Base-by-base conservation (phyloP, 2,888 invertebrate species). In the Muschampia plurimacula region DNA sequence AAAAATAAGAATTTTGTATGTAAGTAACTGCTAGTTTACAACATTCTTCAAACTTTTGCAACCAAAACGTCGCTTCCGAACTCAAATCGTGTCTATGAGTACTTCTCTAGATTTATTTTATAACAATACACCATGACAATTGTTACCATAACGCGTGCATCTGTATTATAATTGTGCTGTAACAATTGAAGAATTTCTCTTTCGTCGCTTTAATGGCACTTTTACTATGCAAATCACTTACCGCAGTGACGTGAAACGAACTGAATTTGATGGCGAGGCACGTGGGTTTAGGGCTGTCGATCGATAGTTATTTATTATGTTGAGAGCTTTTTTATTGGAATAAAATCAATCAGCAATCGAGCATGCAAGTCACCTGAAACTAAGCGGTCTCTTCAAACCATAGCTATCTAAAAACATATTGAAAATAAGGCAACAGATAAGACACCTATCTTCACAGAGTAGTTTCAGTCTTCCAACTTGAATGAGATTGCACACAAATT, bases 181-280 rank as follows among this genome's bases (percentile, higher is more conserved):
- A 71, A 70, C 71, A 72, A 72, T 67, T 66, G 67, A 67, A 75
- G 72, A 76, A 75, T 79, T 80, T 81, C 81, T 76, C 78, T 77
- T 77, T 78, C 77, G 77, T 64, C 69, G 67, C 76, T 55, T 68
- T 78, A 76, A 80, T 77, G 72, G 69, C 76, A 78, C 82, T 80
- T 80, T 83, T 79, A 81, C 80, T 80, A 81, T 80, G 81, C 81
- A 81, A 81, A 83, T 82, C 77, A 76, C 75, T 76, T 74, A 74
- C 73, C 74, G 76, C 77, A 74, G 76, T 74, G 73, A 74, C 77
- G 76, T 76, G 79, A 74, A 77, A 77, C 77, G 69, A 66, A 66
- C 66, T 32, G 15, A 52, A 36, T 36, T 66, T 36, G 36, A 64
- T 49, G 52, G 41, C 71, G 73, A 73, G 73, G 76, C 78, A 76